Evolutionary conservation across 2,797 vertebrate species (phyloP), one percentile per base, ranked within the genome.

Genomic region (Dendrocincla fuliginosa): DNA sequence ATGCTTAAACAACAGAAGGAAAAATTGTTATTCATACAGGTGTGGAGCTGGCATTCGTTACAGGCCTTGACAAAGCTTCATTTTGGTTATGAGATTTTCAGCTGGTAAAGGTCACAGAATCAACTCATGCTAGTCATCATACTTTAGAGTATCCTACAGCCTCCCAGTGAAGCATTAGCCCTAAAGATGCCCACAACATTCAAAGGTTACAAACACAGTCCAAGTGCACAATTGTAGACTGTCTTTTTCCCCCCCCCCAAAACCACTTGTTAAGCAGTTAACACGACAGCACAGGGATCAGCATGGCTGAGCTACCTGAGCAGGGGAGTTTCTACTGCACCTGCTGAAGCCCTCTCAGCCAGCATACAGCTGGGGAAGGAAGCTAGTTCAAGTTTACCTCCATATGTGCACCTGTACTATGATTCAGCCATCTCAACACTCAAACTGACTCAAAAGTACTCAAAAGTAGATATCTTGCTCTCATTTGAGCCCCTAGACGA

Each of bases 201-300:
- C 12, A 7, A 59, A 61, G 6, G 8, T 30, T 17, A 53, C 53
- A 80, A 74, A 61, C 3, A 4, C 16, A 78, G 50, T 13, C 2
- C 30, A 64, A 67, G 22, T 2, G 15, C 6, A 2, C 56, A 50
- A 61, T 0, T 23, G 13, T 0, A 46, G 27, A 22, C 13, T 0
- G 1, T 11, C 18, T 42, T n/a, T 15, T 35, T 37, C 25, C 14
- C 47, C 12, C 13, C 13, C 47, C 11, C 6, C 39, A 39, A 59
- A 79, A 35, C 19, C 15, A 35, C 14, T 69, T 56, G 11, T 57
- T 59, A 39, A 68, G 22, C 22, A 44, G 24, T 46, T 57, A 56
- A 78, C 4, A 2, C 5, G 10, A 57, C 27, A 79, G 32, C 32
- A 76, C 9, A n/a, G 22, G 10, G 3, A 42, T 15, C 7, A 4